These are phyloP conservation scores for Drosophila nasuta DNA, from an alignment of 1,140 invertebrate species.

Conservation along the genomic window DNA sequence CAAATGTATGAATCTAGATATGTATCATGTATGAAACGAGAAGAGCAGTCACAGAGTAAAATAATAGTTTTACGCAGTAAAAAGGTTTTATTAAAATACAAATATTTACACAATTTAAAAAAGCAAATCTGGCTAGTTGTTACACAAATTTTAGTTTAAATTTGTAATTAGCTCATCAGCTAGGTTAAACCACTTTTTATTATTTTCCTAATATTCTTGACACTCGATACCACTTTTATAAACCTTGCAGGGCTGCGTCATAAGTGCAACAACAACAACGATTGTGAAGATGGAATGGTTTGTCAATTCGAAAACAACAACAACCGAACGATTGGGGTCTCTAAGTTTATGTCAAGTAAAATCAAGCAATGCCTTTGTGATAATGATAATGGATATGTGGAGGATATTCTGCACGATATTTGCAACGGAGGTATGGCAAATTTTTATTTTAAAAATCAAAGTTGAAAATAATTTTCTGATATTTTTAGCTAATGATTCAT, in stretches of 20 bases:
- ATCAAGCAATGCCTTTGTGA: constrained; percentile 87
- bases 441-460: not conserved
- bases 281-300: constrained; percentile 86
- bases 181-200: too few species aligned
- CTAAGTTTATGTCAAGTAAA: constrained; percentile 76
- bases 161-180: too few species aligned
- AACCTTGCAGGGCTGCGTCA: constrained; percentile 85
- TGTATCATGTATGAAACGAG: too few species aligned
- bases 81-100: too few species aligned
- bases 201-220: not conserved
- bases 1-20: too few species aligned
- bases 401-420: constrained; percentile 85
- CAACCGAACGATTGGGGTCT: constrained; percentile 85
- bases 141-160: too few species aligned
- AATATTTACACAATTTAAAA: too few species aligned
- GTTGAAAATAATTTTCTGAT: not conserved
- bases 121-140: too few species aligned
- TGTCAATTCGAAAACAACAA: constrained; percentile 86
- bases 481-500: constrained; percentile 55
- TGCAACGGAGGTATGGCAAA: constrained; percentile 85
- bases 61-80: too few species aligned
- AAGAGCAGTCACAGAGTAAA: too few species aligned
- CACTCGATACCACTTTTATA: not conserved
- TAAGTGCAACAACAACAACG: constrained; percentile 85
- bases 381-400: constrained; percentile 86